Evolutionary conservation across 2,888 invertebrate genomes (phyloP).

Genomic region (Coleophora deauratella): DNA sequence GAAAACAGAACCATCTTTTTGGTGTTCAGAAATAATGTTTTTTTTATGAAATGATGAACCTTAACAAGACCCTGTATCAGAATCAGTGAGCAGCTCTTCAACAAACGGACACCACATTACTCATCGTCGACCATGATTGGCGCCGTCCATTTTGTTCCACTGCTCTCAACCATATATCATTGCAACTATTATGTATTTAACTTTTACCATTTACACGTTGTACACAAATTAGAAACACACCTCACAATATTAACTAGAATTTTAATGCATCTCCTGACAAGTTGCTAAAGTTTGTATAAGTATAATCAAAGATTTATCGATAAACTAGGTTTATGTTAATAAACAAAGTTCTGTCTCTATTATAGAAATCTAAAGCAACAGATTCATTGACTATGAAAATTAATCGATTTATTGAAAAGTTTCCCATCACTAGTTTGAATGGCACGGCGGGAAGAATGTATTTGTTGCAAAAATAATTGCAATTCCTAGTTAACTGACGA

Average conservation of each 20-base stretch:
- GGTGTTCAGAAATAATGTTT: too few species aligned
- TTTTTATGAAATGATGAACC: too few species aligned
- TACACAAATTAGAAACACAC: constrained; percentile 55
- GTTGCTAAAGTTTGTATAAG: too few species aligned
- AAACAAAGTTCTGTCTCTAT: background rate
- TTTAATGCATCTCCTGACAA: constrained; percentile 11
- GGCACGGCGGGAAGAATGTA: constrained; percentile 28
- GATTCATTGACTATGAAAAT: too few species aligned
- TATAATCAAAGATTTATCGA: constrained; percentile 13
- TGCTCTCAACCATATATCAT: constrained; percentile 35
- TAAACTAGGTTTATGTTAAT: too few species aligned
- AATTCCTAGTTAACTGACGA: constrained; percentile 12
- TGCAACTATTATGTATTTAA: constrained; percentile 21
- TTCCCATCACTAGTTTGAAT: constrained; percentile 25
- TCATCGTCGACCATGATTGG: too few species aligned
- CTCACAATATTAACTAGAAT: constrained; percentile 44
- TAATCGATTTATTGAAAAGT: constrained; percentile 14
- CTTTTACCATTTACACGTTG: constrained; percentile 26
- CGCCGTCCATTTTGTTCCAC: constrained; percentile 30
- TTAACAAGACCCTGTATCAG: too few species aligned
- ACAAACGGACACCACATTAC: too few species aligned
- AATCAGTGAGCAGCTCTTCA: too few species aligned
- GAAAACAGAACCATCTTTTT: too few species aligned
- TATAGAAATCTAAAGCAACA: too few species aligned
- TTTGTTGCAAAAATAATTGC: constrained; percentile 32